phyloP scores from a whole-genome alignment of 30 jellyfish, hydroid and myxozoan species.

The Aurelia sp. region DNA sequence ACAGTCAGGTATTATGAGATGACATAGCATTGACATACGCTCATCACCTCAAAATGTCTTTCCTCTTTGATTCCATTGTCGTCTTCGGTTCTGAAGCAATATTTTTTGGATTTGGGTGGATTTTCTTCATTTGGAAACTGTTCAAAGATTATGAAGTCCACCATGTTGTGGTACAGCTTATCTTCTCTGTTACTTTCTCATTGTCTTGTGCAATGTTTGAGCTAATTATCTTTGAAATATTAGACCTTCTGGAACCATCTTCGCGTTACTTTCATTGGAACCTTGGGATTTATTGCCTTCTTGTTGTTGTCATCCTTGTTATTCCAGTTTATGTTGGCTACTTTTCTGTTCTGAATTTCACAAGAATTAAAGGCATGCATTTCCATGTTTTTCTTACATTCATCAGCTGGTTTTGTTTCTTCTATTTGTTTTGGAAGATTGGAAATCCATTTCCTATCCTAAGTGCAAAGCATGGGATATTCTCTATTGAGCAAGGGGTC shows the following conservation, averaged over 20 bases:
- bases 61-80: constrained; percentile 80
- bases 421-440: constrained; percentile 91
- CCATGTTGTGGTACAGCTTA: constrained; percentile 92
- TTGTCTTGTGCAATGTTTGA: constrained; percentile 98
- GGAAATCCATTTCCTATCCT: constrained; percentile 97
- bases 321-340: constrained; percentile 93
- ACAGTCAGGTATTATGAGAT: too few relatives aligned
- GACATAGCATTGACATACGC: too few relatives aligned
- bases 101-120: constrained; percentile 94
- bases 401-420: constrained; percentile 82
- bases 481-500: constrained; percentile 98
- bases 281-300: constrained; percentile 79
- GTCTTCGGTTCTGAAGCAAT: constrained; percentile 93
- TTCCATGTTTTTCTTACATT: constrained; percentile 73
- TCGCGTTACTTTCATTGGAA: constrained; percentile 95
- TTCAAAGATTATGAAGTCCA: constrained; percentile 97
- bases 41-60: constrained; percentile 61
- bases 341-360: constrained; percentile 77
- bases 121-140: constrained; percentile 90
- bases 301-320: constrained; percentile 76
- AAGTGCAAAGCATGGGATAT: constrained; percentile 90
- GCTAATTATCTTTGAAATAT: constrained; percentile 86
- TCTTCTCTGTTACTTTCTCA: constrained; percentile 86
- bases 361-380: constrained; percentile 67
- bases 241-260: constrained; percentile 78